Base-by-base conservation (phyloP, 1,140 invertebrate species). In the Halictus rubicundus region DNA sequence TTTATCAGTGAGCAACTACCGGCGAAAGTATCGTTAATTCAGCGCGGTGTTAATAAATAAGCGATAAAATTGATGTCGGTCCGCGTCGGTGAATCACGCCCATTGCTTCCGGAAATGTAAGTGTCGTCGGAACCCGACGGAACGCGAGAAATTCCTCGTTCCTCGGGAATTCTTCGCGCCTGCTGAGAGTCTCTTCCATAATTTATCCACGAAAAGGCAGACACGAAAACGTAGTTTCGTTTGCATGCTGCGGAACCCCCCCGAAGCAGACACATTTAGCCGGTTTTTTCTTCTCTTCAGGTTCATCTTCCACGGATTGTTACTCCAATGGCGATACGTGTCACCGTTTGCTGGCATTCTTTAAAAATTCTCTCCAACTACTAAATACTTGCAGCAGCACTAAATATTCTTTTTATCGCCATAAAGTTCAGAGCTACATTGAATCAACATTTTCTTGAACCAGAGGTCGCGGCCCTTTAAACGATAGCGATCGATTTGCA, bases 131-230 rank as follows among this genome's bases (percentile, higher is more conserved):
- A 46, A n/a, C 16, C 66, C 49, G 32, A 21, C 21, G 19, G 23
- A 60, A n/a, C 32, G 42, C 54, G 42, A 57, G 68, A 27, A 63
- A 42, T 42, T 37, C 61, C 46, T 39, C 60, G 23, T 76, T 68
- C 49, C 78, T 78, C 68, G 80, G 23, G 32, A 60, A 84, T 74
- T 70, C 65, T 66, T 32, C 60, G 42, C 82, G 39, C 27, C 69
- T 79, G 60, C 69, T 54, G 66, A 12, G 61, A 32, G 27, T 52
- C 73, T 83, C 75, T 72, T 72, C 49, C 73, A 83, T 78, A 84
- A 84, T 83, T 84, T 83, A 84, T 59, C 71, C 32, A 37, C 16
- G n/a, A 23, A n/a, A 46, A 75, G 54, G 32, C 49, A 70, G 73
- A 72, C 80, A 63, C 68, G 61, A 39, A 49, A 46, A 12, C 63